Base-by-base conservation (phyloP, 2,113 vertebrate genomes). In the Heterocephalus glaber region DNA sequence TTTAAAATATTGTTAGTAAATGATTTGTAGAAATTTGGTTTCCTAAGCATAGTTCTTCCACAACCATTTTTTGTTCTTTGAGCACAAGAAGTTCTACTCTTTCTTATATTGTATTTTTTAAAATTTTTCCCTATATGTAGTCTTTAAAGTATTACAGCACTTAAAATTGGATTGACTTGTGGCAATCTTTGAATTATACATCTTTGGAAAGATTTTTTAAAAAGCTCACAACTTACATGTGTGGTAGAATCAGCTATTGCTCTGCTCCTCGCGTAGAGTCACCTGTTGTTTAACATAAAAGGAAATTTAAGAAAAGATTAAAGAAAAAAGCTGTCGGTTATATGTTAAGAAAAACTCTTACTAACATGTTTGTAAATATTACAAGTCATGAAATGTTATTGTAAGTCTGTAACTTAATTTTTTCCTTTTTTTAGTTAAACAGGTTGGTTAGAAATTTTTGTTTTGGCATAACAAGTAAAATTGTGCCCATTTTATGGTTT, bases 231-330 rank as follows among this genome's bases (percentile, higher is more conserved):
- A 97, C 88, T 97, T 97, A 97, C 98, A 97, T 98, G 97, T 94
- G 95, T 98, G 96, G 95, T 98, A 98, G 98, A 98, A 98, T 98
- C 97, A 97, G 95, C 89, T 98, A 97, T 98, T 98, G 94, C 98
- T 98, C 98, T 98, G 97, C 98, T 98, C 98, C 98, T 98, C 98
- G 98, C 98, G 98, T 98, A 98, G 98, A 98, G 98, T 98, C 97
- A 98, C 96, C 97, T 98, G 87, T 98, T 96, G 96, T 98, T 98
- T 97, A 96, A 98, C 96, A 96, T 98, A 97, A 98, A 98, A 97
- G 97, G 95, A 98, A 98, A 96, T 98, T 97, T 97, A 98, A 97
- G 96, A 77, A 95, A 98, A 95, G 96, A 98, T 95, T 98, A 96
- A 97, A 95, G 94, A 97, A 96, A 92, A 97, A 98, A 97, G 96